Base-by-base conservation (phyloP, 2,888 invertebrate species). In the Spilosoma lubricipeda region DNA sequence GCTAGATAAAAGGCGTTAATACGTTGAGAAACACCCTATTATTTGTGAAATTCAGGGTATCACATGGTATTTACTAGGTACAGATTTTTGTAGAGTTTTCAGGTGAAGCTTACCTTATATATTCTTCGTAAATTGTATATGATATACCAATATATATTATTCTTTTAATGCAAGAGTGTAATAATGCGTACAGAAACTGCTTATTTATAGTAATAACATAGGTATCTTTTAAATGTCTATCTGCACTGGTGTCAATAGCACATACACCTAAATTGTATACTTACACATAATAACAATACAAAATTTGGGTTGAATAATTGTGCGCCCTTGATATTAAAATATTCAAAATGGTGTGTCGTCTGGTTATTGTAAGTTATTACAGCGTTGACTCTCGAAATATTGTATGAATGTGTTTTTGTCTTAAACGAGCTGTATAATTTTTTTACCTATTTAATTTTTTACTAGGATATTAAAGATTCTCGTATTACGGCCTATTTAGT, bases 261-360 rank as follows among this genome's bases (percentile, higher is more conserved):
- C n/a, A 63, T 63, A 33, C 23, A 33, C 39, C 65, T 65, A 15
- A 65, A 83, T 72, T 72, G 68, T 80, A 82, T 39, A 11, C 11
- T 39, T 9, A 11, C 82, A 78, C 73, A 27, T 27, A 11, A 3
- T 27, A 27, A 39, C 71, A 71, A 74, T 66, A 66, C 63, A 68
- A 63, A 9, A 15, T 71, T 72, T 70, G 74, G 77, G 77, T 69
- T 56, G 52, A 71, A 74, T 74, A 23, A 76, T 78, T 80, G 72
- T 83, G 79, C 83, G 83, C 84, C 83, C 83, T 77, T 80, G 67
- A 77, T 75, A 80, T 80, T 52, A 71, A 72, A 81, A 81, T 68
- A 81, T 68, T 73, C 72, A 39, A 79, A 79, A 79, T 82, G 69
- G 81, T 77, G 77, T 81, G 33, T 87, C 76, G 80, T 79, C 76